These are phyloP conservation scores for Phortica okadai DNA, from an alignment of 2,888 invertebrate genomes.

Conservation along the genomic window DNA sequence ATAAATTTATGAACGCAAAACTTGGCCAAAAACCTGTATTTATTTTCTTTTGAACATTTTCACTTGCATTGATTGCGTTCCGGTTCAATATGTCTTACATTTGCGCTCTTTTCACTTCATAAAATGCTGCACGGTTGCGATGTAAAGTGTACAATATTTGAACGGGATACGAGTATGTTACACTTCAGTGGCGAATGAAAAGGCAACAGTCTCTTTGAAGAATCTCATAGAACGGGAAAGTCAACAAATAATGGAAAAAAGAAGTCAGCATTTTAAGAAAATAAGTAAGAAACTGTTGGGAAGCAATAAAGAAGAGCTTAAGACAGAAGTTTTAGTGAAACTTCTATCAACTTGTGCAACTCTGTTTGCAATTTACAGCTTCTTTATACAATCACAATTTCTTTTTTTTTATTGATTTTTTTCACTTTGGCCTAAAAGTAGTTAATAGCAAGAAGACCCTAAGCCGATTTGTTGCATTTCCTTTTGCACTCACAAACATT, in stretches of 20 bases:
- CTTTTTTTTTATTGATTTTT: neutral
- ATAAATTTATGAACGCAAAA: slow-evolving; percentile 68
- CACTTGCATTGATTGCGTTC: slow-evolving; percentile 30
- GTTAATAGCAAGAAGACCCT: neutral
- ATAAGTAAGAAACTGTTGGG: neutral
- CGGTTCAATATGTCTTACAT: too few relatives aligned
- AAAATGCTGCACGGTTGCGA: slow-evolving; percentile 7
- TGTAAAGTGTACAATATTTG: slow-evolving; percentile 18
- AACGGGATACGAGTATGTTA: slow-evolving; percentile 3
- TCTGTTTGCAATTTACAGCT: neutral
- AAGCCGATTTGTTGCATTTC: neutral
- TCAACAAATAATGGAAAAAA: neutral
- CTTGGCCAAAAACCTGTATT: slow-evolving; percentile 51
- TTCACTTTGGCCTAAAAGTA: neutral
- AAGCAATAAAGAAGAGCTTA: neutral
- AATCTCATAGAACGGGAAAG: neutral
- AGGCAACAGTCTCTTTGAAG: neutral
- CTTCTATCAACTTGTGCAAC: neutral
- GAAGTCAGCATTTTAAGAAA: neutral
- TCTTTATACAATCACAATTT: too few relatives aligned
- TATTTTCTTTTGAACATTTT: neutral
- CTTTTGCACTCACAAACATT: neutral
- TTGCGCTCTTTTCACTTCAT: neutral
- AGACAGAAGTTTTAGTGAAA: neutral
- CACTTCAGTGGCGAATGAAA: slow-evolving; percentile 28